A percentile compares a stretch with the other conserved stretches of the same genome.
Conservation (phyloP, 2,888 invertebrate species). For the Dynastes tityus region DNA sequence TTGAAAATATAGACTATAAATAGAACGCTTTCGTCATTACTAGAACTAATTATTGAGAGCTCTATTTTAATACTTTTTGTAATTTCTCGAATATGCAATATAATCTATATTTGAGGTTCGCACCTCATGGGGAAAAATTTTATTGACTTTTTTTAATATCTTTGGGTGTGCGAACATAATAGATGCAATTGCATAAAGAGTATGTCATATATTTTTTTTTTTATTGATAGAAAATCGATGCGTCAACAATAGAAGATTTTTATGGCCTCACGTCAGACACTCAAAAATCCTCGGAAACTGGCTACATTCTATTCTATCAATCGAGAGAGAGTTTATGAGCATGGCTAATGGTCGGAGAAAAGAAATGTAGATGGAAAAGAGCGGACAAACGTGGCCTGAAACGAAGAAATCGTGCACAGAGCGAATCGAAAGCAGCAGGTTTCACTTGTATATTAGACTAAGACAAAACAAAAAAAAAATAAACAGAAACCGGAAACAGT, state of each 20-base stretch:
- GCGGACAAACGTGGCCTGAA: constrained; percentile 49
- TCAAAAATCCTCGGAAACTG: constrained; percentile 99
- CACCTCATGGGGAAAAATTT: too few species aligned
- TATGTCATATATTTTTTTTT: neutral
- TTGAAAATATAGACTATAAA: too few species aligned
- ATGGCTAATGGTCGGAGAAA: constrained; percentile 53
- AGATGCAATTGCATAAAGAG: too few species aligned
- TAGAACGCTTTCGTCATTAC: too few species aligned
- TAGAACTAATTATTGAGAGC: neutral
- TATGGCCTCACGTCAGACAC: constrained; percentile 99
- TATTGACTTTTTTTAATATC: too few species aligned
- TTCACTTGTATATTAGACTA: constrained; percentile 45
- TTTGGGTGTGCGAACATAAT: too few species aligned
- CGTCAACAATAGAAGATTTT: constrained; percentile 99
- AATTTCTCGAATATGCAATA: too few species aligned
- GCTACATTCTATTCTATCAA: constrained; percentile 99
- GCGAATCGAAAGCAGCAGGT: constrained; percentile 43
- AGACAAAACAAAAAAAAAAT: constrained; percentile 29
- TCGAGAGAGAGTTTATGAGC: constrained; percentile 74
- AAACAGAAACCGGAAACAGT: constrained; percentile 33
- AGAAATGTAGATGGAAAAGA: constrained; percentile 39
- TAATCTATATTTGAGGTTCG: too few species aligned
- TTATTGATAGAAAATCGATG: constrained; percentile 94
- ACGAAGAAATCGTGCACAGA: constrained; percentile 44
- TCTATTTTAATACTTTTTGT: neutral